Percentiles rank a stretch among this genome's conserved stretches.
phyloP scores from a whole-genome alignment of 2,113 vertebrate genomes.

The Perca fluviatilis region DNA sequence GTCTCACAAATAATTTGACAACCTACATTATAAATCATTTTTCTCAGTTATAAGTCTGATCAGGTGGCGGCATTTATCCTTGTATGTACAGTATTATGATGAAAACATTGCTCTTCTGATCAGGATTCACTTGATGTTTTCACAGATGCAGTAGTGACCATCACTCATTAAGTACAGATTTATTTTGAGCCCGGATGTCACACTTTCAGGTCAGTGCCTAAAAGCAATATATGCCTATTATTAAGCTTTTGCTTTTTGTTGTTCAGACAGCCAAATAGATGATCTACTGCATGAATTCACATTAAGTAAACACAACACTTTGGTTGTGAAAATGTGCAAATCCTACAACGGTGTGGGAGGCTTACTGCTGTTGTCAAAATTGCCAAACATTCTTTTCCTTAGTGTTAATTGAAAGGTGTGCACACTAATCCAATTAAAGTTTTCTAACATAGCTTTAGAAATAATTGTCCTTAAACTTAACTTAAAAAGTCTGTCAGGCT shows the following conservation, averaged over 20 bases:
- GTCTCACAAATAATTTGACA: neutral
- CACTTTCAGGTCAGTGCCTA: neutral
- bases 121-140: neutral
- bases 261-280: neutral
- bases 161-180: neutral
- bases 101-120: neutral
- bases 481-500: neutral
- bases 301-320: neutral
- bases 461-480: slow-evolving; percentile 18
- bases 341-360: neutral
- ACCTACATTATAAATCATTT: neutral
- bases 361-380: neutral
- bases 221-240: neutral
- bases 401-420: slow-evolving; percentile 5
- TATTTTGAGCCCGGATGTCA: neutral
- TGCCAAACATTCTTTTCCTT: slow-evolving; percentile 14
- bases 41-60: neutral
- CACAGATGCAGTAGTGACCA: neutral
- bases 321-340: neutral
- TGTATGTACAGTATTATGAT: neutral
- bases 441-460: slow-evolving; percentile 21
- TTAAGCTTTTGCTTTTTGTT: slow-evolving; percentile 4
- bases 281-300: neutral
- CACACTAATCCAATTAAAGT: slow-evolving; percentile 4
- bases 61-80: neutral